Conservation (phyloP, 2,888 invertebrate species). For the Cheilosia urbana region DNA sequence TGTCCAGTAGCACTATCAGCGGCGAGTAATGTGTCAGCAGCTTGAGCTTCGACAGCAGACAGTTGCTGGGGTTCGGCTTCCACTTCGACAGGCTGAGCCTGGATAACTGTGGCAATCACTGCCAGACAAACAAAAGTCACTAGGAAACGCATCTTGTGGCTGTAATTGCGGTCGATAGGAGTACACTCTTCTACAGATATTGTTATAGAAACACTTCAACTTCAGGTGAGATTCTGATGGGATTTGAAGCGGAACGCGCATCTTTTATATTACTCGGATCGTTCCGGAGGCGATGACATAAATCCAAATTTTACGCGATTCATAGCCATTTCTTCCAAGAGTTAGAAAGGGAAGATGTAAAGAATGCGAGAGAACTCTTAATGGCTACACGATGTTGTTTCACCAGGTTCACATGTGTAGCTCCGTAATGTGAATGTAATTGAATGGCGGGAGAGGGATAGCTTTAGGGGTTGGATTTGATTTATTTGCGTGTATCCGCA, state of each 20-base stretch:
- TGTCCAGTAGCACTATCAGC: slow-evolving; percentile 76
- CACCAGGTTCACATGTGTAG: neutral
- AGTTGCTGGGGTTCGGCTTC: slow-evolving; percentile 37
- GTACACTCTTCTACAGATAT: neutral
- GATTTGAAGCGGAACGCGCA: slow-evolving; percentile 21
- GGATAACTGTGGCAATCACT: slow-evolving; percentile 49
- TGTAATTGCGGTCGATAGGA: neutral
- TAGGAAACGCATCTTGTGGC: slow-evolving; percentile 75
- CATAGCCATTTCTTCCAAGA: neutral
- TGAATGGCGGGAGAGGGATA: neutral
- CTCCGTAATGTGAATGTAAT: slow-evolving; percentile 8
- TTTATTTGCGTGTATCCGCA: slow-evolving; percentile 16
- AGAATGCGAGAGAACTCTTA: neutral
- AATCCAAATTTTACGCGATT: neutral
- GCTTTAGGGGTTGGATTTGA: slow-evolving; percentile 28
- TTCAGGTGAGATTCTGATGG: slow-evolving; percentile 64
- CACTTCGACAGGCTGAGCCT: slow-evolving; percentile 54
- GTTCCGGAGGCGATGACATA: neutral
- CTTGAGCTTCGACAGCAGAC: slow-evolving; percentile 3
- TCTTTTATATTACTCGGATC: slow-evolving; percentile 54
- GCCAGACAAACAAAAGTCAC: slow-evolving; percentile 71
- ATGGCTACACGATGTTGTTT: neutral
- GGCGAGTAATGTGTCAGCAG: slow-evolving; percentile 68
- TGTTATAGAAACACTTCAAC: slow-evolving; percentile 58
- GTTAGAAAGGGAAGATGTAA: slow-evolving; percentile 12